phyloP scores from a whole-genome alignment of 2,113 vertebrate species.

The Nannospalax galili region DNA sequence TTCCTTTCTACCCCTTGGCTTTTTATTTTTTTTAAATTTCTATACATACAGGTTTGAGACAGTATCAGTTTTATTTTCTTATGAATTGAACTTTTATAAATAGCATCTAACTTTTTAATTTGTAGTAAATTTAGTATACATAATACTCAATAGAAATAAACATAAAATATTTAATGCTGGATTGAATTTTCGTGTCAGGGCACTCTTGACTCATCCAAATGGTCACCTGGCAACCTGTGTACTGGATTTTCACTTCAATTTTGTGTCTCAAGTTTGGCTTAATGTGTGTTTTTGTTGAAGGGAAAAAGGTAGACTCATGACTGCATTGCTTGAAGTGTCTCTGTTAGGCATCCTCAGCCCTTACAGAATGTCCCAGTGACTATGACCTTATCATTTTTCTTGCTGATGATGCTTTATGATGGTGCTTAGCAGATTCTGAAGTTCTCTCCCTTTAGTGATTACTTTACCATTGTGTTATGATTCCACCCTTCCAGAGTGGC shows the following conservation, averaged over 20 bases:
- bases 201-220: background rate
- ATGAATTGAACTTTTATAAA: constrained; percentile 42
- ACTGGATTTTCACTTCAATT: background rate
- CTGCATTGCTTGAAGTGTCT: background rate
- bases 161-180: background rate
- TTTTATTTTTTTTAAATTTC: background rate
- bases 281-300: background rate
- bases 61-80: constrained; percentile 12
- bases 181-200: background rate
- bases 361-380: background rate
- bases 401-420: fast-evolving
- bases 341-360: background rate
- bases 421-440: background rate
- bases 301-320: background rate
- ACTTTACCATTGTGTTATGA: background rate
- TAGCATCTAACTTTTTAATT: background rate
- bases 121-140: constrained; percentile 18
- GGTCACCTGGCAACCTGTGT: background rate
- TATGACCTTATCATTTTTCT: background rate
- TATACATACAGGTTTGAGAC: background rate
- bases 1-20: constrained; percentile 6
- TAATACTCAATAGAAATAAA: background rate
- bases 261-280: background rate
- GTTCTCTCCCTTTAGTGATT: background rate
- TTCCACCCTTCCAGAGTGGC: background rate